Evolutionary conservation across 2,797 vertebrate species (phyloP).

Genomic region (Crossoptilon crossoptilon): DNA sequence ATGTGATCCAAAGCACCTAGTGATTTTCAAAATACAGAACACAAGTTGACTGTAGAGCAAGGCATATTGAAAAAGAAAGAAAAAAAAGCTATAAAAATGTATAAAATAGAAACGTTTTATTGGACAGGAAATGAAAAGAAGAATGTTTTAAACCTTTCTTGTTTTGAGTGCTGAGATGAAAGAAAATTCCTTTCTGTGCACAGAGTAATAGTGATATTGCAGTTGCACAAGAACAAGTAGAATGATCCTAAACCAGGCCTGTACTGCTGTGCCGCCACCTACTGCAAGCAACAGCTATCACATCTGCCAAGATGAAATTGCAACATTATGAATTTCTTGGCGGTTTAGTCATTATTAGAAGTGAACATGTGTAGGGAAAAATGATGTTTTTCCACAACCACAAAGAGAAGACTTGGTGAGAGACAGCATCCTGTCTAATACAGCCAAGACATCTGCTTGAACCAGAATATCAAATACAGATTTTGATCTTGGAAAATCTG

Average conservation of each 20-base stretch:
- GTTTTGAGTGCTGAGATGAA: not conserved
- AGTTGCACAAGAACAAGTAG: not conserved
- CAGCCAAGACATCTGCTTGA: not conserved
- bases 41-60: not conserved
- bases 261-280: conserved; percentile 37
- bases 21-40: not conserved
- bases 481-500: not conserved
- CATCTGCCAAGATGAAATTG: not conserved
- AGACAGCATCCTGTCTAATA: not conserved
- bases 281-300: conserved; percentile 10
- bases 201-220: not conserved
- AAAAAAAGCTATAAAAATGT: not conserved
- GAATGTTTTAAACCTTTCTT: not conserved
- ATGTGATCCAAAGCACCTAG: not conserved
- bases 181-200: not conserved
- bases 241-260: not conserved
- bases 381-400: not conserved
- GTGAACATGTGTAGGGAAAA: not conserved
- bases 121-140: not conserved
- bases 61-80: not conserved
- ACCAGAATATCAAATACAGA: not conserved
- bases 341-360: not conserved
- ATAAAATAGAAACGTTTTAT: not conserved
- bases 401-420: not conserved
- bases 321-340: not conserved